Evolutionary conservation across 2,888 invertebrate genomes (phyloP).

Genomic region (Flexamia atlantica): DNA sequence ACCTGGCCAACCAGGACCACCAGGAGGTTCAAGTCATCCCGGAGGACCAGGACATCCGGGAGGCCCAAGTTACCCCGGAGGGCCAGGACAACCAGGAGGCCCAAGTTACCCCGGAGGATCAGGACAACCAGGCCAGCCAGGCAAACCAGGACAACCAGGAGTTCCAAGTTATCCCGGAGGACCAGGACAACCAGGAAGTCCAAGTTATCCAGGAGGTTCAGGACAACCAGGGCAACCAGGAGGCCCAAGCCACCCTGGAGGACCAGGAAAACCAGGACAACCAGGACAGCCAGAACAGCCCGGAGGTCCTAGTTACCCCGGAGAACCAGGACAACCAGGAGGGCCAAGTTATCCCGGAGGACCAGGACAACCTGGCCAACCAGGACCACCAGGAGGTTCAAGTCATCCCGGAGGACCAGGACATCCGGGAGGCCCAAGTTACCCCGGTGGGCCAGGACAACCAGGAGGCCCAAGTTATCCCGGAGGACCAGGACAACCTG

Average conservation of each 20-base stretch:
- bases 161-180: conserved; percentile 68
- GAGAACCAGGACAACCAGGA: conserved; percentile 68
- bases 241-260: conserved; percentile 67
- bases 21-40: conserved; percentile 66
- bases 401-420: conserved; percentile 66
- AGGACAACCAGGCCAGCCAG: conserved; percentile 73
- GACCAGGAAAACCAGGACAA: conserved; percentile 56
- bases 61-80: conserved; percentile 64
- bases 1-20: conserved; percentile 68
- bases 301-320: conserved; percentile 61
- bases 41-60: conserved; percentile 71
- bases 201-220: conserved; percentile 35
- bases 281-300: conserved; percentile 64
- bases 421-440: conserved; percentile 66
- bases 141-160: conserved; percentile 64
- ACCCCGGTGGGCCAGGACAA: conserved; percentile 66
- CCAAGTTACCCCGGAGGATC: conserved; percentile 70
- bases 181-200: conserved; percentile 66
- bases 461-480: conserved; percentile 70
- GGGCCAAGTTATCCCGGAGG: conserved; percentile 64
- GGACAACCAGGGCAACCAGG: conserved; percentile 61
- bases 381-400: conserved; percentile 43
- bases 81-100: conserved; percentile 67
- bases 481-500: conserved; percentile 72
- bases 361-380: conserved; percentile 59